Evolutionary conservation across 2,113 vertebrate species (phyloP), one percentile per base, ranked within the genome.

Genomic region (Seriola quinqueradiata): DNA sequence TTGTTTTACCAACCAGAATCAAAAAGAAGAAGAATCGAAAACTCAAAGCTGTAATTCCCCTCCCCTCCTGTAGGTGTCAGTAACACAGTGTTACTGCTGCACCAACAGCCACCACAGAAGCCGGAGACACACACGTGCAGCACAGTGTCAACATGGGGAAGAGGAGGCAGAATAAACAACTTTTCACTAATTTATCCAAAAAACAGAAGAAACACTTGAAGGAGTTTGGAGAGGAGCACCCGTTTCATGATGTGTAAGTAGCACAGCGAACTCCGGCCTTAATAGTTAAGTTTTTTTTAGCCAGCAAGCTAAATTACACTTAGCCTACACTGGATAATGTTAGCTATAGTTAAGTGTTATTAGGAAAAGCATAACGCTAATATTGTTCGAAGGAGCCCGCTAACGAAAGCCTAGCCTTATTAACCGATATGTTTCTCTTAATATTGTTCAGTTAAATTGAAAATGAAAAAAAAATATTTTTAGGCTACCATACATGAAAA

Each of bases 151-250:
- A 94, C 66, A 98, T 97, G 97, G 97, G 95, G 8, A 97, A 92
- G 70, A 90, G 94, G 34, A 94, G 89, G 28, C 94, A 92, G 21
- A 92, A 57, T 38, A 94, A 89, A 3, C 91, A 87, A n/a, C 48
- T 95, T 75, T 81, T 96, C 44, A 93, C 66, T 0, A 70, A 19
- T 72, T 90, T 99, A 79, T 96, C 93, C 32, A 99, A 98, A 87
- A 97, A 96, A 88, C 97, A 98, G 87, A 98, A 96, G 93, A 96
- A 95, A 81, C 97, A 99, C 13, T 89, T 99, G 3, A 94, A 95
- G 79, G 97, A 98, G 14, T 99, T 98, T 77, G 98, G 98, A 89
- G 98, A 99, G 92, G 94, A 97, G 82, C 98, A 99, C 70, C 98
- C 98, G 0, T 97, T 97, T 70, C 89, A 96, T 13, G 97, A 99